Conservation (phyloP, 2,888 invertebrate species). For the Hanleya hanleyi region DNA sequence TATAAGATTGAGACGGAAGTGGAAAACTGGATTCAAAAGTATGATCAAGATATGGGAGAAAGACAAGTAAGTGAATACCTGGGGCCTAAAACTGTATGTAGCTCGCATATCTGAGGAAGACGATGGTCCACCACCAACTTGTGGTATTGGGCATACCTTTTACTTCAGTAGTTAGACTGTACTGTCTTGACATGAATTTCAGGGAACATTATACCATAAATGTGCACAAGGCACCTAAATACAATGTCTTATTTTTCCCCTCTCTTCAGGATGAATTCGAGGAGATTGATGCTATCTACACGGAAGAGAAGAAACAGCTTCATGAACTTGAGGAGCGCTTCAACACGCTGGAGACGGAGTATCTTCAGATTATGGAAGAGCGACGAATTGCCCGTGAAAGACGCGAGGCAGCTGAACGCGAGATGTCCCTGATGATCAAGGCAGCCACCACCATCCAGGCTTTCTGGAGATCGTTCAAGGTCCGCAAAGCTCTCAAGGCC, state of each 20-base stretch:
- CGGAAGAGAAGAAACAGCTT: conserved; percentile 73
- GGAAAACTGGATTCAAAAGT: conserved; percentile 73
- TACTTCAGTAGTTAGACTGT: too few species aligned
- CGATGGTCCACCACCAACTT: too few species aligned
- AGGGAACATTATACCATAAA: too few species aligned
- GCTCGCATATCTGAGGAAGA: too few species aligned
- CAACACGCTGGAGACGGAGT: conserved; percentile 70
- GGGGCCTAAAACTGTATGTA: too few species aligned
- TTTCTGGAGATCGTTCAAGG: conserved; percentile 74
- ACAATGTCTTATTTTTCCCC: not conserved
- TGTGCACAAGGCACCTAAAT: not conserved
- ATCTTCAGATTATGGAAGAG: conserved; percentile 71
- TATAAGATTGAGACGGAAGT: conserved; percentile 73
- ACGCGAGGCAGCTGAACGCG: conserved; percentile 69
- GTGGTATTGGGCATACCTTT: too few species aligned
- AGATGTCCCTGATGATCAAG: conserved; percentile 67
- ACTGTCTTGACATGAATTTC: too few species aligned
- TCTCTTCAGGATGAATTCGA: conserved; percentile 72
- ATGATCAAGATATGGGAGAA: conserved; percentile 72
- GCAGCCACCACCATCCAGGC: conserved; percentile 73
- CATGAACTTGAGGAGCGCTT: conserved; percentile 72
- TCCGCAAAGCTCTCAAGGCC: conserved; percentile 70
- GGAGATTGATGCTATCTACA: conserved; percentile 71
- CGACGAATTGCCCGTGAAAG: conserved; percentile 67
- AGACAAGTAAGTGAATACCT: conserved; percentile 67